Evolutionary conservation across 2,797 vertebrate genomes (phyloP).

Genomic region (Yasuhikotakia modesta): DNA sequence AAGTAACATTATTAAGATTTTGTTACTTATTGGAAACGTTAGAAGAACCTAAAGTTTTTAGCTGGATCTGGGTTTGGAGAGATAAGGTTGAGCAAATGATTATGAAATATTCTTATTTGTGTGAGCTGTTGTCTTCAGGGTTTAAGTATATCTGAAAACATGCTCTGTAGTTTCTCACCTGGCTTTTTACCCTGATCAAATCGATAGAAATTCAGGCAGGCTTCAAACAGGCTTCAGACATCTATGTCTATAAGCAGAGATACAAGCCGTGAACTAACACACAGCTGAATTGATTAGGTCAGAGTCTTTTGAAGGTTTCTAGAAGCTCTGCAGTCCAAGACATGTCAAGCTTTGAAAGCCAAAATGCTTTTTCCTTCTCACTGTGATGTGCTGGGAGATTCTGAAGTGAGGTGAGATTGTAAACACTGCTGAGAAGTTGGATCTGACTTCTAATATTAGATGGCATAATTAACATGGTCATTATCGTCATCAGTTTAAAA

Average conservation of each 20-base stretch:
- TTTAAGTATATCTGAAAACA: constrained; percentile 26
- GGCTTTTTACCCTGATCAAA: constrained; percentile 69
- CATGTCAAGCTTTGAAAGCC: constrained; percentile 22
- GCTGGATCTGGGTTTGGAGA: no score
- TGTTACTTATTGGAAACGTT: no score
- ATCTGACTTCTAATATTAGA: background rate
- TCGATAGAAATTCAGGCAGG: constrained; percentile 70
- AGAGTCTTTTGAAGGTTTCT: constrained; percentile 59
- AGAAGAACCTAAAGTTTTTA: no score
- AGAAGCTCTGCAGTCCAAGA: constrained; percentile 30
- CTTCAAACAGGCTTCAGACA: constrained; percentile 69
- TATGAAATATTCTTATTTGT: background rate
- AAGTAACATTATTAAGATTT: no score
- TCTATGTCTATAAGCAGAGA: constrained; percentile 65
- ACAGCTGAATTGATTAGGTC: constrained; percentile 62
- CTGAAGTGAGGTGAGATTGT: background rate
- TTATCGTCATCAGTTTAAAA: background rate
- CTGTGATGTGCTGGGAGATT: background rate
- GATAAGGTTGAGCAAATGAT: background rate
- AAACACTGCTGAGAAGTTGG: background rate
- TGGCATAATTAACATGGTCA: background rate
- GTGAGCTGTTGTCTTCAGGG: background rate
- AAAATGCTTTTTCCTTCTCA: constrained; percentile 2
- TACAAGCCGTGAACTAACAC: constrained; percentile 62
- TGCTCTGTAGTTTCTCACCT: constrained; percentile 62